These are phyloP conservation scores for Cryptus armator DNA, from an alignment of 2,888 invertebrate genomes.

Conservation along the genomic window DNA sequence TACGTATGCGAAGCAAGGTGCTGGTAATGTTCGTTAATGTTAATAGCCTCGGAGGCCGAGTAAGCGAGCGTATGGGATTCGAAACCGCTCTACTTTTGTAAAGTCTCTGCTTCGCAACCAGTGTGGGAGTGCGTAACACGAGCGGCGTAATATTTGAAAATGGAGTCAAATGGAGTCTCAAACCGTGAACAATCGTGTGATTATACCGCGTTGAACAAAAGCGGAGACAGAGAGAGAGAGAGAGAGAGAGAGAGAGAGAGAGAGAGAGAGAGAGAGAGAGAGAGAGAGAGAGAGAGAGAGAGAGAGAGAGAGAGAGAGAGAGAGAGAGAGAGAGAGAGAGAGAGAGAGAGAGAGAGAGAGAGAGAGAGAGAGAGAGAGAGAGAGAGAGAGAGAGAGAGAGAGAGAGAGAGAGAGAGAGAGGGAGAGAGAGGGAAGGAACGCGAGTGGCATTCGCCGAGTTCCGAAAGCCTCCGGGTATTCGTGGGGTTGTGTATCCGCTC, in stretches of 20 bases:
- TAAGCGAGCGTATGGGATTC: constrained; percentile 22
- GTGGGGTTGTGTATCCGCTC: constrained; percentile 35
- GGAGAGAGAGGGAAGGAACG: constrained; percentile 2
- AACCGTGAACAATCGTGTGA: constrained; percentile 69
- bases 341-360: constrained; percentile 6
- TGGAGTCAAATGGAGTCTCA: constrained; percentile 69
- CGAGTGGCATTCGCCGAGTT: constrained; percentile 48
- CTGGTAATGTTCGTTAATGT: constrained; percentile 13
- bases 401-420: constrained; percentile 8
- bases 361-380: constrained; percentile 3
- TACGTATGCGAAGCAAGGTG: background rate
- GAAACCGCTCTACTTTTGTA: constrained; percentile 34
- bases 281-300: background rate
- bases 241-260: constrained; percentile 2
- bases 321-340: background rate
- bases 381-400: background rate
- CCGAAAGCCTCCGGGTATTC: constrained; percentile 62
- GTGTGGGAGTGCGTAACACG: constrained; percentile 32
- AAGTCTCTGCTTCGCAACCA: constrained; percentile 2
- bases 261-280: background rate
- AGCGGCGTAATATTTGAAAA: constrained; percentile 62
- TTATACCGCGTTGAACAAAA: constrained; percentile 66
- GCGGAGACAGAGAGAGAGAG: constrained; percentile 3
- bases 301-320: constrained; percentile 10
- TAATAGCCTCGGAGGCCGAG: constrained; percentile 42